Conservation (phyloP, 2,888 invertebrate genomes). For the Himalopsyche anomala region DNA sequence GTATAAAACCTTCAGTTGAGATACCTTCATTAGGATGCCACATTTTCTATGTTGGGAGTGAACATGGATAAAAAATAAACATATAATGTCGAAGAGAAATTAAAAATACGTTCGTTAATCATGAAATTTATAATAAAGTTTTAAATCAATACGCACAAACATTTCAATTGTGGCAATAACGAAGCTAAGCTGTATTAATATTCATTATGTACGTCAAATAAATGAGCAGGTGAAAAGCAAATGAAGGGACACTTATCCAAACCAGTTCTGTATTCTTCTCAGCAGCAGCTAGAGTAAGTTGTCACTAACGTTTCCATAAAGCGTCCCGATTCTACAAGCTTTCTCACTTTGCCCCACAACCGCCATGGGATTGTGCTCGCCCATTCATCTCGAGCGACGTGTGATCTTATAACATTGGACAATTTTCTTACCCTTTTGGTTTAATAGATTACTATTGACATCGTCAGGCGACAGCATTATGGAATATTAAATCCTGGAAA, state of each 20-base stretch:
- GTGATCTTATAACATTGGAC: constrained; percentile 20
- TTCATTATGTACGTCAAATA: not conserved
- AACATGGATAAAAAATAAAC: too few species aligned
- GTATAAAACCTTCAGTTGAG: too few species aligned
- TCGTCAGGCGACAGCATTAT: not conserved
- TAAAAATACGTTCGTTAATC: too few species aligned
- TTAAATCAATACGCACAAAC: too few species aligned
- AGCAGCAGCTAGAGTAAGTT: not conserved
- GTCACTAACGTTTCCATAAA: constrained; percentile 26
- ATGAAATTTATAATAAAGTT: too few species aligned
- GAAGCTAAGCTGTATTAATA: not conserved
- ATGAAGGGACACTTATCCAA: not conserved
- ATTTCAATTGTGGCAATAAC: not conserved
- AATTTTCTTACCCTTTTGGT: not conserved
- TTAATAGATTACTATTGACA: not conserved
- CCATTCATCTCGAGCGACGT: constrained; percentile 26
- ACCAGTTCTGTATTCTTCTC: not conserved
- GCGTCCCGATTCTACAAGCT: constrained; percentile 3
- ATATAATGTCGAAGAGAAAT: too few species aligned
- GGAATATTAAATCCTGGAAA: too few species aligned
- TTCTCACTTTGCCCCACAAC: constrained; percentile 10
- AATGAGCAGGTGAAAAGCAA: constrained; percentile 21
- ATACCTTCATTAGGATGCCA: too few species aligned
- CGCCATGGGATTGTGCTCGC: not conserved
- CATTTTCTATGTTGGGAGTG: too few species aligned